Base-by-base conservation (phyloP, 2,797 vertebrate genomes). In the Rhadinocentrus ornatus region DNA sequence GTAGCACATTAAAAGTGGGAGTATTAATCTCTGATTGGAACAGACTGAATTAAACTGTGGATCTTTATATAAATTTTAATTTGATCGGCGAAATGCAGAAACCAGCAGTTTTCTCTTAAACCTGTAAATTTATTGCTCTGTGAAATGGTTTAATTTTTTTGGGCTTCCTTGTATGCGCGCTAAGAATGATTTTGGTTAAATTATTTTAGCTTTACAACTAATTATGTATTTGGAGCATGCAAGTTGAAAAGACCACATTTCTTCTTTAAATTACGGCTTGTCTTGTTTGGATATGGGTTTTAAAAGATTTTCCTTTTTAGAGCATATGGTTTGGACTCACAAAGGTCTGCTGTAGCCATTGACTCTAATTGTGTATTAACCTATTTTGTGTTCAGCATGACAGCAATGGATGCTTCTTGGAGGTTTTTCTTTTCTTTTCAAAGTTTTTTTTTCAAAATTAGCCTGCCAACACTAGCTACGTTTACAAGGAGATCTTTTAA, bases 51-150 rank as follows among this genome's bases (percentile, higher is more conserved):
- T 48, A 60, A 72, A 66, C 24, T 62, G 56, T 60, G 26, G 39
- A 24, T 55, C 41, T 41, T 53, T 53, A 59, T 53, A 22, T 34
- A 62, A 41, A 11, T 5, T 1, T 10, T 65, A 53, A 62, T 78
- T 77, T 76, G 26, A 66, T 78, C 52, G 59, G 44, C 68, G 73
- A 62, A 55, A 55, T 48, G 46, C 41, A 64, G 27, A 62, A 71
- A 34, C 18, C 50, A 52, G 26, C 39, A 32, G 59, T 22, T 81
- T 73, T 62, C 34, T n/a, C 13, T 78, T 61, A 0, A 0, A 15
- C 7, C 57, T 24, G 31, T 66, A 73, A 66, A 67, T 20, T 0
- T 71, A 73, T 74, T 48, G 52, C 34, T 20, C 66, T 72, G 69
- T 35, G 41, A 62, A 46, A 54, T 29, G n/a, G 9, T 11, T 53